A percentile compares a stretch with the other conserved stretches of the same genome.
Conservation (phyloP, 2,888 invertebrate species). For the Apodemia mormo region DNA sequence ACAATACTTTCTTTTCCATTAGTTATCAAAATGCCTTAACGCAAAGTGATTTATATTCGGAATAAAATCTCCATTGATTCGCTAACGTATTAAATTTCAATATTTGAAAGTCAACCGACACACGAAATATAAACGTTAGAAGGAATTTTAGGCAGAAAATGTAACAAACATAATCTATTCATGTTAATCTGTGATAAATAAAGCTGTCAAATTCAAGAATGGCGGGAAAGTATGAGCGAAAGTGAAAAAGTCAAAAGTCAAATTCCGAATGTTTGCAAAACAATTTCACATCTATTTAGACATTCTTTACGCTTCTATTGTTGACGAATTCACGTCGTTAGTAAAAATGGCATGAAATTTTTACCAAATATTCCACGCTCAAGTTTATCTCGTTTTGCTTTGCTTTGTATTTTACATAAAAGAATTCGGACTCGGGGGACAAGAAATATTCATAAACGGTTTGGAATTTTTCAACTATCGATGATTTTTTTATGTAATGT, state of each 20-base stretch:
- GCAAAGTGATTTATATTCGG: neutral
- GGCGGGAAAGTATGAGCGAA: constrained; percentile 11
- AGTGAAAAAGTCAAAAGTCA: constrained; percentile 18
- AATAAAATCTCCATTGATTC: neutral
- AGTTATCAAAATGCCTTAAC: neutral
- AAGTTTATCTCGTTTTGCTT: neutral
- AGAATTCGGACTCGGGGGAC: constrained; percentile 28
- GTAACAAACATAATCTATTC: neutral
- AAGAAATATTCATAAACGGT: too few species aligned
- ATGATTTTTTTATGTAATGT: too few species aligned
- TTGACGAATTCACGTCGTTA: constrained; percentile 9
- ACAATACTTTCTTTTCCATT: neutral
- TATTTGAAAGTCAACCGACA: neutral
- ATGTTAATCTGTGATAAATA: constrained; percentile 14
- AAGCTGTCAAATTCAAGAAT: constrained; percentile 13
- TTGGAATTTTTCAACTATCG: too few species aligned
- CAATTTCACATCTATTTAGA: constrained; percentile 17
- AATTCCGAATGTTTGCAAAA: constrained; percentile 17
- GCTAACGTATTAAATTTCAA: neutral
- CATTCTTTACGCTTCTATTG: constrained; percentile 10
- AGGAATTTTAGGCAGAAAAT: neutral
- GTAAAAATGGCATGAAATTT: constrained; percentile 7
- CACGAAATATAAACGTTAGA: neutral
- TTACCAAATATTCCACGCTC: neutral
- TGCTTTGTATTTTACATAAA: constrained; percentile 27